These are phyloP conservation scores for Cebidichthys violaceus DNA, from an alignment of 2,113 vertebrate genomes.

Conservation along the genomic window DNA sequence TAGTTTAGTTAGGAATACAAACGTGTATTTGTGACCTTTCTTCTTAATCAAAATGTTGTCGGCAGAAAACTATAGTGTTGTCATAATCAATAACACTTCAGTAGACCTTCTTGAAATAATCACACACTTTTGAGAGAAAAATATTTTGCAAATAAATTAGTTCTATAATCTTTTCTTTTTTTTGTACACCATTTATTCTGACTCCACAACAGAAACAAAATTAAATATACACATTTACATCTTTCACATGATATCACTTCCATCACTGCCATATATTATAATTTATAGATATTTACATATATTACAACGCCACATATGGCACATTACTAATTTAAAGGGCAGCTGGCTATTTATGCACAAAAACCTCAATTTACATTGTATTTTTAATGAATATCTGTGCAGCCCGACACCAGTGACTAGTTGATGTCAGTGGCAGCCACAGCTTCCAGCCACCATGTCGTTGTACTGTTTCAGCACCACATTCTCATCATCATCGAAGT, in stretches of 20 bases:
- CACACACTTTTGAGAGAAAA: neutral
- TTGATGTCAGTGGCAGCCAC: conserved; percentile 84
- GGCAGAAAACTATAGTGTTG: neutral
- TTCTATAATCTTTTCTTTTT: conserved; percentile 34
- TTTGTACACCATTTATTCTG: conserved; percentile 71
- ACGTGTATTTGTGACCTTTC: neutral
- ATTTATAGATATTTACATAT: conserved; percentile 87
- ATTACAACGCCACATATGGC: conserved; percentile 70
- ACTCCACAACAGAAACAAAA: conserved; percentile 63
- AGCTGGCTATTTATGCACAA: neutral
- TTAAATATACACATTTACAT: conserved; percentile 82
- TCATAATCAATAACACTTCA: neutral
- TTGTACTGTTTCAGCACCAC: conserved; percentile 89
- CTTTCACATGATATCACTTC: conserved; percentile 63
- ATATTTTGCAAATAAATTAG: conserved; percentile 2
- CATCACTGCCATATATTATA: conserved; percentile 84
- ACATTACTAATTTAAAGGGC: conserved; percentile 32
- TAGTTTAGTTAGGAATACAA: neutral
- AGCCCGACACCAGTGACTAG: neutral
- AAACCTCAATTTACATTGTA: neutral
- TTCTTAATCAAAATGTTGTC: neutral
- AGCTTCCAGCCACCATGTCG: conserved; percentile 89
- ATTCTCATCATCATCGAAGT: conserved; percentile 89
- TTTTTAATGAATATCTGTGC: neutral
- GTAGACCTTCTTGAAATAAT: neutral